Evolutionary conservation across 1,140 invertebrate species (phyloP), one percentile per base, ranked within the genome.

Genomic region (Aphaenogaster floridana): DNA sequence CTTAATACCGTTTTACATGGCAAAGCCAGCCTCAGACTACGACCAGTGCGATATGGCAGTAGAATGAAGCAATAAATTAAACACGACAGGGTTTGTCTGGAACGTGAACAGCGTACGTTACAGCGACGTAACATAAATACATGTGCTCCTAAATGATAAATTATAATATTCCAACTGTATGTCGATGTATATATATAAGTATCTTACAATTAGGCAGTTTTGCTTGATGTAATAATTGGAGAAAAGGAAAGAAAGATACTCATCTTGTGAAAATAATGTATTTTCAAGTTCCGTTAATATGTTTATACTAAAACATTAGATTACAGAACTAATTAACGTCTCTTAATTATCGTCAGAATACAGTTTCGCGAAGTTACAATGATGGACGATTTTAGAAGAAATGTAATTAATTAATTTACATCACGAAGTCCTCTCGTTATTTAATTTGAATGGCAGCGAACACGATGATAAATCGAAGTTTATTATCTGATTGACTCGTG

Each of bases 1-100:
- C 28, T 84, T 84, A 84, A 84, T 84, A 84, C 80, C 80, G 69
- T 84, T 84, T 84, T 84, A 84, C 80, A 76, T 50, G 69, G 80
- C 78, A 61, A 84, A 84, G 80, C 80, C 69, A 50, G 80, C 69
- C 80, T 84, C 80, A 84, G 42, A 84, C 69, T 76, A 57, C 54
- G 80, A 84, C 80, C 76, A 28, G 42, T 17, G 54, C 80, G 80
- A 83, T 83, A 84, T 84, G 69, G 54, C 54, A 74, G 69, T 61
- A 74, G 54, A 84, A 84, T 83, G 52, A 83, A 28, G 42, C 68
- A 83, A 74, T 84, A 84, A 84, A 84, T 84, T 84, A 84, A 45
- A 57, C 69, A 63, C 42, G 80, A 84, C 80, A 74, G 13, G 39
- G 48, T 72, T 84, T 48, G 80, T 76, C 80, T 84, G 76, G 17